Percentiles rank a stretch among this genome's conserved stretches.
Conservation (phyloP, 2,888 invertebrate genomes). For the Melitaea athalia region DNA sequence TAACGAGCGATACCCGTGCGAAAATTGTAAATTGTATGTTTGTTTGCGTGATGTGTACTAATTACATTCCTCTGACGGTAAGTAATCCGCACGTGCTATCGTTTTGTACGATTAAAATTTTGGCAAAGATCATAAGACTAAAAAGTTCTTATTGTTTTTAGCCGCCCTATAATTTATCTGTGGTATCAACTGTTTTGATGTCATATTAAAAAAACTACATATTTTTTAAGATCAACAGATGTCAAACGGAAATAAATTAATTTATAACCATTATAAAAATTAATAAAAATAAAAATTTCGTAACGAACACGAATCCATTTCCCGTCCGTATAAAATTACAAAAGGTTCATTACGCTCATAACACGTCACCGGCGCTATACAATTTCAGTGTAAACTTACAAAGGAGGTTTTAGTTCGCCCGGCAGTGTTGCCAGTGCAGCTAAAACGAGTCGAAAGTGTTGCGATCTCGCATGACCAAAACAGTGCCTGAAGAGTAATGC, state of each 20-base stretch:
- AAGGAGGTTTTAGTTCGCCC: constrained; percentile 29
- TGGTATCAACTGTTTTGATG: neutral
- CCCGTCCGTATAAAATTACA: constrained; percentile 19
- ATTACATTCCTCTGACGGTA: constrained; percentile 25
- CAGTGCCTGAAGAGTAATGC: constrained; percentile 70
- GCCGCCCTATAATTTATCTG: neutral
- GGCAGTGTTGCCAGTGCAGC: constrained; percentile 50
- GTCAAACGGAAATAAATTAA: neutral
- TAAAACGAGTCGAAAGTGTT: constrained; percentile 63
- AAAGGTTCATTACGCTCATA: constrained; percentile 26
- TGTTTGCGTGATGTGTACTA: constrained; percentile 23
- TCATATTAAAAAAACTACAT: too few relatives aligned
- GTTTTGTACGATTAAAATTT: neutral
- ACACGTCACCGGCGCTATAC: constrained; percentile 26
- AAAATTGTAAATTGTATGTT: constrained; percentile 20
- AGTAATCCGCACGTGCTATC: constrained; percentile 11
- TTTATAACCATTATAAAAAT: neutral
- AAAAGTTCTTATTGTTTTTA: neutral
- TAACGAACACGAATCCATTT: constrained; percentile 10
- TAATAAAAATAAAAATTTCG: constrained; percentile 10
- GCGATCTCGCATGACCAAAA: constrained; percentile 69
- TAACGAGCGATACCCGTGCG: constrained; percentile 38
- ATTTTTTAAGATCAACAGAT: too few relatives aligned
- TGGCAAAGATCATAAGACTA: neutral
- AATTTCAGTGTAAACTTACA: constrained; percentile 37